Evolutionary conservation across 1,140 invertebrate genomes (phyloP).

Genomic region (Drosophila persimilis): DNA sequence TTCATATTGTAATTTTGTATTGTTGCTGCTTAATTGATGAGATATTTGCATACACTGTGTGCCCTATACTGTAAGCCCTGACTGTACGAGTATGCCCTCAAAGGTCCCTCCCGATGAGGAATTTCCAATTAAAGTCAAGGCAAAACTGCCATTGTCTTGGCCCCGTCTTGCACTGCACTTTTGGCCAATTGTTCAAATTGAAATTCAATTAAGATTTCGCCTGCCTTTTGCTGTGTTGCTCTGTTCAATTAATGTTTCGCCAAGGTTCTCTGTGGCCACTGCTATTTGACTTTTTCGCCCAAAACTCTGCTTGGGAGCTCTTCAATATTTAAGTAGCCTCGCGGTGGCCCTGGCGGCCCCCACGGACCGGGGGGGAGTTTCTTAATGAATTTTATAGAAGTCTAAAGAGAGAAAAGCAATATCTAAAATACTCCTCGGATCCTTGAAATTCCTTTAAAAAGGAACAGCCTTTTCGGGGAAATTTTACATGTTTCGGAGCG

Average conservation of each 20-base stretch:
- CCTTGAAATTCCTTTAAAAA: too few relatives aligned
- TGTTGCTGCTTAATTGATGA: conserved; percentile 2
- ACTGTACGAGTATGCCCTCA: neutral
- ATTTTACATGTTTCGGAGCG: conserved; percentile 22
- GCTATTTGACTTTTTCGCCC: conserved; percentile 57
- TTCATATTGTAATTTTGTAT: conserved; percentile 28
- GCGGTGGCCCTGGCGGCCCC: conserved; percentile 43
- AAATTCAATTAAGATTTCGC: conserved; percentile 76
- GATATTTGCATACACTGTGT: conserved; percentile 30
- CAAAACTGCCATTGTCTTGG: conserved; percentile 16
- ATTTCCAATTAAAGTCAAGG: conserved; percentile 51
- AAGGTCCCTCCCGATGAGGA: conserved; percentile 6
- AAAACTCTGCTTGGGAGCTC: conserved; percentile 59
- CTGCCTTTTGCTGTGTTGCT: neutral
- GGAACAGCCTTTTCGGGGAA: too few relatives aligned
- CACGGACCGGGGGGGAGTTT: conserved; percentile 37
- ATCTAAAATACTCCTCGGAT: neutral
- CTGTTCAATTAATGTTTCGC: conserved; percentile 60
- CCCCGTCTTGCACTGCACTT: conserved; percentile 21
- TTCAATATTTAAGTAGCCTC: conserved; percentile 77
- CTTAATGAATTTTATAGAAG: conserved; percentile 77
- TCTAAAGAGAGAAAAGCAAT: conserved; percentile 7
- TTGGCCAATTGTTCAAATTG: conserved; percentile 69
- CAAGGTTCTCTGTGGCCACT: conserved; percentile 17
- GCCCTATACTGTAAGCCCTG: neutral